Conservation (phyloP, 2,888 invertebrate genomes). For the Mythimna vitellina region DNA sequence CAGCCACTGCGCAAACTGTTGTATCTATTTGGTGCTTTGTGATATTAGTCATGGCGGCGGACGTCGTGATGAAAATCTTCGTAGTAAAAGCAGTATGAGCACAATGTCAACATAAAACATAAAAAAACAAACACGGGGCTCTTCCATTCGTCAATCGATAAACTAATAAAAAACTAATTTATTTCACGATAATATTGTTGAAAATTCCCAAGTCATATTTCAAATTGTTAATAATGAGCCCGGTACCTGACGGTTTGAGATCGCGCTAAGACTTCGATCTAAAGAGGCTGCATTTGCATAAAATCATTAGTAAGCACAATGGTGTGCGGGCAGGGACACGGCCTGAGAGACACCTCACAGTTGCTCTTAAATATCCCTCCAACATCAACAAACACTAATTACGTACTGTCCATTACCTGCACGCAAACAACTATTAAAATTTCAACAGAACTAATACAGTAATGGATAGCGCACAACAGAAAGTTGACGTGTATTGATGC, state of each 20-base stretch:
- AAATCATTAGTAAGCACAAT: conserved; percentile 91
- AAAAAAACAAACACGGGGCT: conserved; percentile 19
- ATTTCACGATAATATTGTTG: conserved; percentile 80
- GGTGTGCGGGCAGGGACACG: conserved; percentile 89
- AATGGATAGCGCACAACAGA: conserved; percentile 67
- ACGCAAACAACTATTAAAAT: not conserved
- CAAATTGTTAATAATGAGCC: conserved; percentile 90
- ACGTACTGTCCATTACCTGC: conserved; percentile 68
- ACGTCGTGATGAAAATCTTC: not conserved
- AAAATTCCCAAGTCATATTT: conserved; percentile 88
- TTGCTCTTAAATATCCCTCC: conserved; percentile 79
- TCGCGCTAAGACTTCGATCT: conserved; percentile 91
- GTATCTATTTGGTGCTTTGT: too few species aligned
- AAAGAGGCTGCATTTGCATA: conserved; percentile 91
- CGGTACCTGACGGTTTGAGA: conserved; percentile 90
- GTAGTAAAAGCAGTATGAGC: not conserved
- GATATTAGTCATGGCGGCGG: conserved; percentile 1
- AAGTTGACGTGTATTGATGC: conserved; percentile 63
- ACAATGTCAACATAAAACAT: not conserved
- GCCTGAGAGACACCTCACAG: conserved; percentile 86
- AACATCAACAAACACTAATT: conserved; percentile 53
- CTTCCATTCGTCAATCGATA: conserved; percentile 69
- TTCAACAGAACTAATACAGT: conserved; percentile 51
- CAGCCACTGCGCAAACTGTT: too few species aligned
- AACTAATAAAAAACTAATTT: conserved; percentile 81